phyloP scores from a whole-genome alignment of 2,888 invertebrate species.

The Andrena minutula region DNA sequence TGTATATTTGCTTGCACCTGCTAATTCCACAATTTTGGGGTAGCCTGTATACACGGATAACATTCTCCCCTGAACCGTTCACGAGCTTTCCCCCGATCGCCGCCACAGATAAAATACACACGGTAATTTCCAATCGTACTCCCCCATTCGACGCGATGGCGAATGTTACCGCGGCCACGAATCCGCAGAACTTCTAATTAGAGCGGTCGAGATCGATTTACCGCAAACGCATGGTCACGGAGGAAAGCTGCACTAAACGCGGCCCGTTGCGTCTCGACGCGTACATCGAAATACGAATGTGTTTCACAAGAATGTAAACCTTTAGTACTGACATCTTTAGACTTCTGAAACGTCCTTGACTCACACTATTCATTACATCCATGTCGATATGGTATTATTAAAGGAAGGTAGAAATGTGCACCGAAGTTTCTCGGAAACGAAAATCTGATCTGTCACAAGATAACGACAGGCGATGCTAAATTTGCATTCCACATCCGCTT shows the following conservation, averaged over 20 bases:
- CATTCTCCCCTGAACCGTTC: neutral
- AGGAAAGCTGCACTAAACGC: constrained; percentile 29
- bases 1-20: too few species aligned
- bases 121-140: constrained; percentile 49
- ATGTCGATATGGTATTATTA: too few species aligned
- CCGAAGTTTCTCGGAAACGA: too few species aligned
- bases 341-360: too few species aligned
- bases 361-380: too few species aligned
- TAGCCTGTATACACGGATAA: too few species aligned
- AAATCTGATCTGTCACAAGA: too few species aligned
- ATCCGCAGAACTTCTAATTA: constrained; percentile 65
- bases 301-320: neutral
- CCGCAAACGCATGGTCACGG: constrained; percentile 41
- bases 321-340: neutral
- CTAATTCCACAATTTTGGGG: too few species aligned
- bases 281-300: neutral
- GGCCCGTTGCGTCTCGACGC: neutral
- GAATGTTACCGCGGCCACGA: constrained; percentile 48
- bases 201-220: constrained; percentile 64
- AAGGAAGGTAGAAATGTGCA: too few species aligned
- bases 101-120: constrained; percentile 33
- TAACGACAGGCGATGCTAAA: too few species aligned
- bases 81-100: neutral
- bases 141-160: constrained; percentile 45
- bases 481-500: too few species aligned